Base-by-base conservation (phyloP, 2,113 vertebrate species). In the Anoura caudifer region DNA sequence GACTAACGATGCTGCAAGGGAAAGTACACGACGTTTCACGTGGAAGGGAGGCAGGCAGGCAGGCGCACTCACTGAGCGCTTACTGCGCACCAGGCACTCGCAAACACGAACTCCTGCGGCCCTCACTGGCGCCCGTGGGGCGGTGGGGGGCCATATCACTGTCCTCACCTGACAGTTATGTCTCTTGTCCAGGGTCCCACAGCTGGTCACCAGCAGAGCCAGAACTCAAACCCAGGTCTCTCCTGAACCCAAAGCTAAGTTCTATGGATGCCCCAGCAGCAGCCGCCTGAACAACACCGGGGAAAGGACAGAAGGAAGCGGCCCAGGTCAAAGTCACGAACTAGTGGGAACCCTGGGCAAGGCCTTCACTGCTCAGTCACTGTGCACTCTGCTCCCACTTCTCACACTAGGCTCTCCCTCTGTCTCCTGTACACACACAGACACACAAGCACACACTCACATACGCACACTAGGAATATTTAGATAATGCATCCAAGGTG, bases 221-320 rank as follows among this genome's bases (percentile, higher is more conserved):
- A 59, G 72, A 16, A 38, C 41, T 69, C 73, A 61, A 41, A 86
- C 13, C 45, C n/a, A 45, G 77, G 24, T 38, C 4, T 85, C 79
- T 61, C 61, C 24, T 33, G 54, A 59, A 13, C 56, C 31, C 67
- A 54, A 6, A 69, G 41, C 50, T 8, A 5, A 15, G 28, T 31
- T 24, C 38, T 15, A 1, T 8, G 0, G 0, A 47, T 2, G 22
- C 20, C n/a, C n/a, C 28, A 12, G 9, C 3, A 26, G 36, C 36
- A 20, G 26, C 52, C 2, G 14, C 31, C 7, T 1, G 13, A 52
- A n/a, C 24, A 54, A 15, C 75, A 12, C 24, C 50, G 5, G 20
- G 43, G 38, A 79, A 33, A 56, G 19, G 61, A 56, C 22, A 7
- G 38, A 31, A n/a, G 41, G 56, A 16, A 7, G 38, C 67, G 22